Base-by-base conservation (phyloP, 2,888 invertebrate species). In the Pimpla rufipes region DNA sequence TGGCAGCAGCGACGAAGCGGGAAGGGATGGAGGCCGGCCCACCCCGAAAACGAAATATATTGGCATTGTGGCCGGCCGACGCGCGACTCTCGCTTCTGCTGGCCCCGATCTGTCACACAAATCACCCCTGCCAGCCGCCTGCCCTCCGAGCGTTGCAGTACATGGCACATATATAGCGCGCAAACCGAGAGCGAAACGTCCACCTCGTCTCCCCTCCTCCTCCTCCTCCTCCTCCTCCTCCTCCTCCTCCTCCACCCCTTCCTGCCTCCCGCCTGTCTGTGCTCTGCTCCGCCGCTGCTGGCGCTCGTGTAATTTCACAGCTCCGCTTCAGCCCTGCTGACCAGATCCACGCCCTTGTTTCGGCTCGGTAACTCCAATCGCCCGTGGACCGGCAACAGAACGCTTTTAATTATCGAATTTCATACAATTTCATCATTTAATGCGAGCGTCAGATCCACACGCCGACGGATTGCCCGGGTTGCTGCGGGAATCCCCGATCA, bases 81-180 rank as follows among this genome's bases (percentile, higher is more conserved):
- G 68, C 52, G 73, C 73, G 73, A 59, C 67, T 77, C 68, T 68
- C 67, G 68, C 78, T 75, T 86, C 87, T 85, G 84, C 88, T 91
- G 90, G 90, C 90, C 90, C 86, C 90, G 91, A 91, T 91, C 90
- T 90, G 91, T 90, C 91, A 88, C 91, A 91, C 91, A 91, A 92
- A 91, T 92, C 91, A 91, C 88, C 85, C 87, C 74, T 70, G 85
- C 85, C 83, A 85, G 82, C 68, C 77, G 83, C 86, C 88, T 81
- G 83, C 79, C 81, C 87, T 83, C 75, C 70, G 70, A 57, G 68
- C 82, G 74, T 79, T 79, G 78, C 79, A 79, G 66, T 62, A 50
- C 52, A 59, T 40, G 21, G 57, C 45, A 73, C 42, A 37, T 73
- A 37, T 73, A 68, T 47, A 62, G 40, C 40, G 42, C 59, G 45